Conservation (phyloP, 2,888 invertebrate species). For the Gryllus longicercus region DNA sequence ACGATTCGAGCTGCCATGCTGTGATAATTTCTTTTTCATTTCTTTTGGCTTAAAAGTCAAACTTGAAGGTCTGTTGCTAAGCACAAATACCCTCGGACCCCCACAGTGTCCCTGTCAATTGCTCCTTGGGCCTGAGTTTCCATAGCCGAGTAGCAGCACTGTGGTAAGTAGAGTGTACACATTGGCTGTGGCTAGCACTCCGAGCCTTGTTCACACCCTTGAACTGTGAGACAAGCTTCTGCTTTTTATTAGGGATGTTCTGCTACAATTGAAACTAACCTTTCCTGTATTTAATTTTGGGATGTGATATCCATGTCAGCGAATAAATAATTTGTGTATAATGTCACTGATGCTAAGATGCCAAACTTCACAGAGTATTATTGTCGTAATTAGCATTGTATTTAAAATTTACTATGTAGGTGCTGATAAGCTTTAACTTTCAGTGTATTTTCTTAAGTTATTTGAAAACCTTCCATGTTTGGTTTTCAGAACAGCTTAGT, state of each 20-base stretch:
- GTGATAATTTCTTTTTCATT: neutral
- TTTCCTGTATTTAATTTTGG: neutral
- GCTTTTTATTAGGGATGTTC: slow-evolving; percentile 10
- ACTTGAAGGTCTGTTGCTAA: slow-evolving; percentile 17
- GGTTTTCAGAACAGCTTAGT: slow-evolving; percentile 17
- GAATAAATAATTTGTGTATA: slow-evolving; percentile 10
- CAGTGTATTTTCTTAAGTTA: slow-evolving; percentile 17
- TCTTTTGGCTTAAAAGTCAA: neutral
- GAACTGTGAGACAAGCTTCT: neutral
- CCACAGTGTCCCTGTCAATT: neutral
- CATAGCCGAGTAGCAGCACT: slow-evolving; percentile 3
- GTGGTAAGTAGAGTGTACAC: slow-evolving; percentile 17
- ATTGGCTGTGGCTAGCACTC: slow-evolving; percentile 2
- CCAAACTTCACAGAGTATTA: slow-evolving; percentile 17
- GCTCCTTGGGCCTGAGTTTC: no score
- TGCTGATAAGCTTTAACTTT: slow-evolving; percentile 17
- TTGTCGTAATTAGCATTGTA: slow-evolving; percentile 17
- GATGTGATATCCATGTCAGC: slow-evolving; percentile 17
- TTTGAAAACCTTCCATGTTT: slow-evolving; percentile 9
- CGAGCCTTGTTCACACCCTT: neutral
- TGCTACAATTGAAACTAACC: neutral
- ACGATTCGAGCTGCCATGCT: slow-evolving; percentile 3
- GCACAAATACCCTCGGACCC: slow-evolving; percentile 6
- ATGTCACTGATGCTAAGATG: slow-evolving; percentile 17
- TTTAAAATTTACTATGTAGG: slow-evolving; percentile 17